Conservation (phyloP, 2,797 vertebrate species). For the Scolopax rusticola region DNA sequence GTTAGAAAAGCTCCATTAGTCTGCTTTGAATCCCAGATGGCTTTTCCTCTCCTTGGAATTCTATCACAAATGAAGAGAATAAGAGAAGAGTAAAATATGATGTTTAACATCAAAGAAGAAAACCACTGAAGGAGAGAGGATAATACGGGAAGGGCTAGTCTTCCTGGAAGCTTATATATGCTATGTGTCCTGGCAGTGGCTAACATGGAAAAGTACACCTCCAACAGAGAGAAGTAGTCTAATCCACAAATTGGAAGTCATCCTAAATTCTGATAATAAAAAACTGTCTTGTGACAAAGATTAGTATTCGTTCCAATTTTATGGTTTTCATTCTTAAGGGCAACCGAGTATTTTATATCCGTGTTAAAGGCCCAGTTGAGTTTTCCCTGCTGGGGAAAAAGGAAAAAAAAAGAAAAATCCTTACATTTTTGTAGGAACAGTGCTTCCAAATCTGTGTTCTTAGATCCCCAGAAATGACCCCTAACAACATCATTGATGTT, state of each 20-base stretch:
- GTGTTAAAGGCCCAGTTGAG: not conserved
- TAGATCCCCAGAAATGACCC: not conserved
- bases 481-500: not conserved
- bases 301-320: not conserved
- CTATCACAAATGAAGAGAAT: not conserved
- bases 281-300: not conserved
- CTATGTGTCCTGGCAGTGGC: not conserved
- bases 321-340: not conserved
- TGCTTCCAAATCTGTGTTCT: not conserved
- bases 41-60: not conserved
- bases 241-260: not conserved
- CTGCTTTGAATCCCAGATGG: not conserved
- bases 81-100: not conserved
- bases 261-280: not conserved
- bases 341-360: not conserved
- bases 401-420: no score
- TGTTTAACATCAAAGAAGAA: not conserved
- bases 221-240: not conserved
- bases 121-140: not conserved
- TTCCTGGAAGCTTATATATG: not conserved
- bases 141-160: not conserved
- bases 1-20: not conserved
- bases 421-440: not conserved
- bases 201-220: not conserved
- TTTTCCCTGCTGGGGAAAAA: not conserved